Conservation (phyloP, 2,888 invertebrate genomes). For the Eubasilissa splendida region DNA sequence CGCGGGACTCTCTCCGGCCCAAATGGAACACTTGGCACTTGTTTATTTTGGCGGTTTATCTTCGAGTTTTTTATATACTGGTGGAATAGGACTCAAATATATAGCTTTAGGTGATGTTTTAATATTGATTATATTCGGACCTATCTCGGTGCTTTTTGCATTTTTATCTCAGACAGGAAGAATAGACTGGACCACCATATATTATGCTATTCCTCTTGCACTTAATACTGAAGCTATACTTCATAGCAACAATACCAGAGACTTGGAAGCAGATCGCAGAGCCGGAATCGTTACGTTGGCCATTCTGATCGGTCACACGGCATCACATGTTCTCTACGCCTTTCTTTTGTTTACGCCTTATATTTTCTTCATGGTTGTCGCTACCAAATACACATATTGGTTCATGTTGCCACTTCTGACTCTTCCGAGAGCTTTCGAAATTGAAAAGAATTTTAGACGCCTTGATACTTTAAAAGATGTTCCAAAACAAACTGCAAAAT, state of each 20-base stretch:
- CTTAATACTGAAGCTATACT: slow-evolving; percentile 95
- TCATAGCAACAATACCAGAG: slow-evolving; percentile 95
- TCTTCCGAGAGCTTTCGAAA: slow-evolving; percentile 89
- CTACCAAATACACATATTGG: slow-evolving; percentile 89
- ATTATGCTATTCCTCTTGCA: slow-evolving; percentile 94
- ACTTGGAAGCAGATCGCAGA: slow-evolving; percentile 88
- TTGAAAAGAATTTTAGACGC: slow-evolving; percentile 90
- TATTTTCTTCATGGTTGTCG: slow-evolving; percentile 88
- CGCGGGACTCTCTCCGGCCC: slow-evolving; percentile 87
- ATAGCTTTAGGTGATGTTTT: slow-evolving; percentile 95
- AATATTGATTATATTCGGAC: slow-evolving; percentile 94
- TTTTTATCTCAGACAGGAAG: slow-evolving; percentile 94
- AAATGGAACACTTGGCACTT: slow-evolving; percentile 94
- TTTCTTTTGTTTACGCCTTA: slow-evolving; percentile 93
- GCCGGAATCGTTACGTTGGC: slow-evolving; percentile 96
- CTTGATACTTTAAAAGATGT: slow-evolving; percentile 85
- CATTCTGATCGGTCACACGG: slow-evolving; percentile 92
- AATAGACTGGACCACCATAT: slow-evolving; percentile 91
- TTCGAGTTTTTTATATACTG: slow-evolving; percentile 96
- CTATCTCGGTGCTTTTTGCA: slow-evolving; percentile 93
- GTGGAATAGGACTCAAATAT: slow-evolving; percentile 95
- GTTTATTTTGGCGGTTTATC: slow-evolving; percentile 96
- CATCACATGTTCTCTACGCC: slow-evolving; percentile 92
- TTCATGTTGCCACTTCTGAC: slow-evolving; percentile 92
- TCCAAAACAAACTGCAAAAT: slow-evolving; percentile 89